Percentiles rank a stretch among this genome's conserved stretches.
These are phyloP conservation scores for Psettodes erumei DNA, from an alignment of 2,113 vertebrate species.

Conservation along the genomic window DNA sequence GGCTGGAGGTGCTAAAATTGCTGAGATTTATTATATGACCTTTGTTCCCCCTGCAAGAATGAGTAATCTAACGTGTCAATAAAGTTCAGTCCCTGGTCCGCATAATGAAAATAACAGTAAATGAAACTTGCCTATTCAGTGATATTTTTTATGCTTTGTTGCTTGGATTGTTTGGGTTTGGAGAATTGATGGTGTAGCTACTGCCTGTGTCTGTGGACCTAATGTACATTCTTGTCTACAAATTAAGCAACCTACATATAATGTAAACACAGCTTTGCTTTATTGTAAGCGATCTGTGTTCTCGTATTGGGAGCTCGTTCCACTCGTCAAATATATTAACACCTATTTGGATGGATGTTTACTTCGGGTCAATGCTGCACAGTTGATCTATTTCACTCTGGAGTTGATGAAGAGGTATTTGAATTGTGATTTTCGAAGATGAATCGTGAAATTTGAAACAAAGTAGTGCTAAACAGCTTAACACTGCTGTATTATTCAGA, in stretches of 20 bases:
- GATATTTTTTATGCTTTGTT: not conserved
- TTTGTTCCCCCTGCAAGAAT: slow-evolving; percentile 36
- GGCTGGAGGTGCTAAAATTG: not conserved
- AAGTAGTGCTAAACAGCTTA: too few species aligned
- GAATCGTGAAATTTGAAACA: too few species aligned
- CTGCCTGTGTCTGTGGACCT: not conserved
- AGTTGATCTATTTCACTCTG: not conserved
- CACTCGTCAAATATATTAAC: not conserved
- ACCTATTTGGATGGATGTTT: not conserved
- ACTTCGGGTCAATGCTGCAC: not conserved
- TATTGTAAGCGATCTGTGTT: not conserved
- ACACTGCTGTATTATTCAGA: not conserved
- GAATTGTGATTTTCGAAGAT: not conserved
- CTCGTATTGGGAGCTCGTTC: not conserved
- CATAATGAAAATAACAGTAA: not conserved
- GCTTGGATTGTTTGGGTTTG: not conserved
- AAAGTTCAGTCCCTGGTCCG: not conserved
- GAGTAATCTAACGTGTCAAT: slow-evolving; percentile 34
- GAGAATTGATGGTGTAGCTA: not conserved
- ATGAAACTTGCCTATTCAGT: not conserved
- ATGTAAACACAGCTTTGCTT: not conserved
- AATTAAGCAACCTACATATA: too few species aligned
- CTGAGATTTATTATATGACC: slow-evolving; percentile 27
- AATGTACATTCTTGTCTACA: not conserved
- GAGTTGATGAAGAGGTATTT: not conserved